Evolutionary conservation across 2,113 vertebrate genomes (phyloP).

Genomic region (Zosterops lateralis): DNA sequence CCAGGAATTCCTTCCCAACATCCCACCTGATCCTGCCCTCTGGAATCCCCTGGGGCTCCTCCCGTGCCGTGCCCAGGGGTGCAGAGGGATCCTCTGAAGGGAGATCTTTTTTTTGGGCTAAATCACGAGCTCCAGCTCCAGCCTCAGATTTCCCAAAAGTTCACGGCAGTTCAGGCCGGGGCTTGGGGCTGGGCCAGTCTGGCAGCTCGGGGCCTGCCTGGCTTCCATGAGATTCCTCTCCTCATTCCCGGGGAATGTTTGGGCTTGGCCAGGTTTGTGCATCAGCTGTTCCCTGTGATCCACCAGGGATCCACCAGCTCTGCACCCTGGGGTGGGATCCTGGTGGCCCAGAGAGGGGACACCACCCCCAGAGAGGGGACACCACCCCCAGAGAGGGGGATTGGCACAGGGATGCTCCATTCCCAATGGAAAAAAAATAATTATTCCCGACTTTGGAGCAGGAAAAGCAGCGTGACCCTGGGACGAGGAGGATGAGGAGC

Average conservation of each 20-base stretch:
- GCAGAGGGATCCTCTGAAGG: neutral
- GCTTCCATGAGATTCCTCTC: neutral
- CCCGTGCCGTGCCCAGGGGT: rapidly evolving
- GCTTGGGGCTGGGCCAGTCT: conserved; percentile 4
- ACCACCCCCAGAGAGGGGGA: too few relatives aligned
- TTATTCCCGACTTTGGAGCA: neutral
- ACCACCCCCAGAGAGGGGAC: neutral
- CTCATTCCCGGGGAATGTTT: conserved; percentile 45
- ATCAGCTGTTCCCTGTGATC: neutral
- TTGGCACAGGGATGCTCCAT: rapidly evolving
- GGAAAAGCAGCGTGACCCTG: rapidly evolving
- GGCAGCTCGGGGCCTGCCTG: neutral
- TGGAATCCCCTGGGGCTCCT: too few relatives aligned
- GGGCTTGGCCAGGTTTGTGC: neutral
- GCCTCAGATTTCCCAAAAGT: conserved; percentile 9
- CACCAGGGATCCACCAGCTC: rapidly evolving
- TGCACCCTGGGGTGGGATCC: neutral
- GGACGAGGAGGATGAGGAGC: neutral
- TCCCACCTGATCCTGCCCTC: neutral
- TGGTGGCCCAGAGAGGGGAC: neutral
- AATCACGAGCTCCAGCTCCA: neutral
- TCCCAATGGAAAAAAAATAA: rapidly evolving
- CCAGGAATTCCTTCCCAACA: neutral
- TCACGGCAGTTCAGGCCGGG: neutral
- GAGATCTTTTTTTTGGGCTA: neutral